Percentiles rank a stretch among this genome's conserved stretches.
Evolutionary conservation across 2,113 vertebrate genomes (phyloP).

Genomic region (Cercocebus atys): DNA sequence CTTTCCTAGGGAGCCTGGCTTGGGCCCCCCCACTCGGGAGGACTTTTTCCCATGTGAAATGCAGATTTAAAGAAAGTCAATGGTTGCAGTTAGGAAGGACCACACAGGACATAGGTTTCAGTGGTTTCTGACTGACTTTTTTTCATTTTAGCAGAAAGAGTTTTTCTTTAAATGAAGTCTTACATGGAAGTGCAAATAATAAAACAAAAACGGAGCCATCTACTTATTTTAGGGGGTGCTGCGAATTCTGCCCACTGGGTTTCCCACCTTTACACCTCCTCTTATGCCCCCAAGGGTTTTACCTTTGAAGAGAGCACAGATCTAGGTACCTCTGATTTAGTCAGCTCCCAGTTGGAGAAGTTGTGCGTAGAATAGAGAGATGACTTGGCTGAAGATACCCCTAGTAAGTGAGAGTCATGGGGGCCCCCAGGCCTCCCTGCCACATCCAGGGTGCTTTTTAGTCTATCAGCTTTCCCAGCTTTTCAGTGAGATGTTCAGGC

Average conservation of each 20-base stretch:
- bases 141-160: background rate
- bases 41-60: constrained; percentile 8
- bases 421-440: background rate
- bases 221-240: background rate
- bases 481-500: background rate
- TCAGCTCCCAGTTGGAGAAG: background rate
- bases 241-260: background rate
- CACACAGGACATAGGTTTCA: background rate
- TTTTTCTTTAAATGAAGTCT: constrained; percentile 42
- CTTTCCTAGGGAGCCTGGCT: constrained; percentile 3
- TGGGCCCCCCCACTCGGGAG: background rate
- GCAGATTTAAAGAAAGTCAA: constrained; percentile 19
- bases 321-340: background rate
- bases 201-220: background rate
- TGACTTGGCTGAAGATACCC: background rate
- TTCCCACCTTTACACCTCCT: background rate
- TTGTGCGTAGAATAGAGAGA: background rate
- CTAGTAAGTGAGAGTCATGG: background rate
- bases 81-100: background rate
- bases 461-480: background rate
- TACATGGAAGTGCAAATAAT: background rate
- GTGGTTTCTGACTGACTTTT: background rate
- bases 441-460: background rate
- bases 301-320: background rate
- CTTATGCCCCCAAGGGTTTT: rapidly evolving